Evolutionary conservation across 2,888 invertebrate species (phyloP).

Genomic region (Falcaria lacertinaria): DNA sequence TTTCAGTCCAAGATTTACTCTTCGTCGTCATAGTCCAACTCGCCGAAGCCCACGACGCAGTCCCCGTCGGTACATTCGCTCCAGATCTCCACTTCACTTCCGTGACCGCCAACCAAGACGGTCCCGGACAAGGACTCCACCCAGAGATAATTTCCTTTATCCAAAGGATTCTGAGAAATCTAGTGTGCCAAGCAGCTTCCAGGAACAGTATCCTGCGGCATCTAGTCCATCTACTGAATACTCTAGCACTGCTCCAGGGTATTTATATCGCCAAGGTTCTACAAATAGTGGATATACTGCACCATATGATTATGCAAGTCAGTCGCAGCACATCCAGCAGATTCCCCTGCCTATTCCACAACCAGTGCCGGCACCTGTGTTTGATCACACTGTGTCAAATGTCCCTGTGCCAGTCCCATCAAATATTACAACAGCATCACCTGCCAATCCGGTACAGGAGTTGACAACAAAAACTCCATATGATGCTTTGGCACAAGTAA

Average conservation of each 20-base stretch:
- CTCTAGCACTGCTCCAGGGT: constrained; percentile 16
- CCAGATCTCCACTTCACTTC: constrained; percentile 13
- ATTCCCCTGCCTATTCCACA: constrained; percentile 16
- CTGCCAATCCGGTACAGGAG: constrained; percentile 8
- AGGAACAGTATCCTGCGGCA: background rate
- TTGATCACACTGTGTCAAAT: constrained; percentile 14
- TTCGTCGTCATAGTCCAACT: constrained; percentile 17
- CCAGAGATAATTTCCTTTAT: constrained; percentile 41
- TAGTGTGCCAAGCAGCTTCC: background rate
- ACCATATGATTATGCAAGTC: constrained; percentile 2
- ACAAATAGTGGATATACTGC: constrained; percentile 18
- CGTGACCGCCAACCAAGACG: constrained; percentile 10
- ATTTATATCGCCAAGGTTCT: constrained; percentile 22
- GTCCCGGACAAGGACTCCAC: constrained; percentile 26
- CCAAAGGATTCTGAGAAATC: constrained; percentile 24
- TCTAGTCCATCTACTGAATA: constrained; percentile 12
- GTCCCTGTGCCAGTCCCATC: constrained; percentile 35
- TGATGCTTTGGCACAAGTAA: constrained; percentile 72
- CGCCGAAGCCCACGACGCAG: constrained; percentile 19
- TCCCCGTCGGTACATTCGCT: constrained; percentile 13
- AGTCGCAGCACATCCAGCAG: constrained; percentile 15
- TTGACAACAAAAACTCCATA: constrained; percentile 33
- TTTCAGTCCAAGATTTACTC: constrained; percentile 18
- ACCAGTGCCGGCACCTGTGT: constrained; percentile 31
- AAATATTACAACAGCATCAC: constrained; percentile 22